Evolutionary conservation across 1,140 invertebrate genomes (phyloP).

Genomic region (Rhizoglyphus robini): DNA sequence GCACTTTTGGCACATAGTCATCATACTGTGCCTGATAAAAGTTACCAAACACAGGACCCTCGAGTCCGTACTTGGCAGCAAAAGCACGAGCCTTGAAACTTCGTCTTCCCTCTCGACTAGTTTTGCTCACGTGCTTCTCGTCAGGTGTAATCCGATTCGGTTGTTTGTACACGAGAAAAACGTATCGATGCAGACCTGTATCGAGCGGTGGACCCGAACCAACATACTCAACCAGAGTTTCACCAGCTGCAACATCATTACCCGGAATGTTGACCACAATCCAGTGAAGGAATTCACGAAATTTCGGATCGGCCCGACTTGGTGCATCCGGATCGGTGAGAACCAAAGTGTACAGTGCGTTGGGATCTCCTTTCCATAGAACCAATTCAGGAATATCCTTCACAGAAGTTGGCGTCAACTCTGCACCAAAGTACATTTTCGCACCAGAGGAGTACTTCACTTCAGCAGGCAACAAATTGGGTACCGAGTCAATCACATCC

Average conservation of each 20-base stretch:
- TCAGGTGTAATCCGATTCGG: neutral
- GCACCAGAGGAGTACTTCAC: constrained; percentile 23
- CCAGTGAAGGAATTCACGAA: constrained; percentile 26
- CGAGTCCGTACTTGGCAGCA: constrained; percentile 32
- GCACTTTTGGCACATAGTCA: neutral
- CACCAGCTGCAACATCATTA: constrained; percentile 23
- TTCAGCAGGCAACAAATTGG: neutral
- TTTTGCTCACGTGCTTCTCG: constrained; percentile 45
- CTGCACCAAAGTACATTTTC: constrained; percentile 21
- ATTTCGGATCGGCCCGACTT: constrained; percentile 22
- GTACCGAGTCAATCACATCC: constrained; percentile 4
- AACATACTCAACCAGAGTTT: constrained; percentile 23
- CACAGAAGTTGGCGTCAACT: constrained; percentile 25
- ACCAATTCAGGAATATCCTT: constrained; percentile 24
- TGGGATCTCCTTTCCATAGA: constrained; percentile 17
- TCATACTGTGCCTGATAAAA: constrained; percentile 18
- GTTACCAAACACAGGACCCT: neutral
- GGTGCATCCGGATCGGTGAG: constrained; percentile 28
- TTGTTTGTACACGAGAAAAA: constrained; percentile 27
- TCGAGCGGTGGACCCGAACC: constrained; percentile 25
- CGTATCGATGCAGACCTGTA: constrained; percentile 26
- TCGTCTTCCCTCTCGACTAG: constrained; percentile 36
- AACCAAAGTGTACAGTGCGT: constrained; percentile 22
- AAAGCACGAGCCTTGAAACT: constrained; percentile 33
- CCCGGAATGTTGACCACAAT: constrained; percentile 27